Evolutionary conservation across 2,113 vertebrate species (phyloP), one percentile per base, ranked within the genome.

Genomic region (Sorex fumeus): DNA sequence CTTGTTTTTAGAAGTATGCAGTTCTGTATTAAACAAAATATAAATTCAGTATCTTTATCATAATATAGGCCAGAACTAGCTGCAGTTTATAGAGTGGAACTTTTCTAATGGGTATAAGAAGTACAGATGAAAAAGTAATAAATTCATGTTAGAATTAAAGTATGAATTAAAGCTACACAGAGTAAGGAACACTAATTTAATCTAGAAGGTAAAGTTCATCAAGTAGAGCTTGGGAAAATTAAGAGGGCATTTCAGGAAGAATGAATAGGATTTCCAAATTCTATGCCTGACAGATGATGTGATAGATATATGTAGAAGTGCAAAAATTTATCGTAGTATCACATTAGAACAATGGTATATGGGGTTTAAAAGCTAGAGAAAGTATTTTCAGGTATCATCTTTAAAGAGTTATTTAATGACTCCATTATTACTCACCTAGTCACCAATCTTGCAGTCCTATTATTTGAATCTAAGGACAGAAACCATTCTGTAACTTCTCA

Each of bases 331-430:
- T 21, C 67, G 15, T 76, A 62, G 30, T 36, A 72, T 83, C 27
- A 81, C 50, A 13, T 60, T 53, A 87, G 74, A 93, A 76, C 8
- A 57, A 5, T 36, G 18, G 43, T 18, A 72, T 43, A 75, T 71
- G n/a, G 23, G 0, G 3, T 30, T 50, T 69, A 84, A 71, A 6
- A 64, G 18, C 28, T 9, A 74, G 30, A 92, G 75, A 88, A 86
- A 86, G 25, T 0, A 30, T 88, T 74, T 81, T 19, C 91, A 57
- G 87, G 11, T 62, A 25, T 77, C 18, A n/a, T 89, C 78, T 77
- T 77, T 57, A 81, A 90, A 87, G 57, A 60, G n/a, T 87, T 74
- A 16, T 86, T 30, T 94, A 60, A n/a, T 93, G 16, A 77, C 74
- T 66, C 28, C 50, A 74, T 81, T 90, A 66, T 87, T 77, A 88